These are phyloP conservation scores for Paratrypauchen microcephalus DNA, from an alignment of 2,797 vertebrate species.

Conservation along the genomic window DNA sequence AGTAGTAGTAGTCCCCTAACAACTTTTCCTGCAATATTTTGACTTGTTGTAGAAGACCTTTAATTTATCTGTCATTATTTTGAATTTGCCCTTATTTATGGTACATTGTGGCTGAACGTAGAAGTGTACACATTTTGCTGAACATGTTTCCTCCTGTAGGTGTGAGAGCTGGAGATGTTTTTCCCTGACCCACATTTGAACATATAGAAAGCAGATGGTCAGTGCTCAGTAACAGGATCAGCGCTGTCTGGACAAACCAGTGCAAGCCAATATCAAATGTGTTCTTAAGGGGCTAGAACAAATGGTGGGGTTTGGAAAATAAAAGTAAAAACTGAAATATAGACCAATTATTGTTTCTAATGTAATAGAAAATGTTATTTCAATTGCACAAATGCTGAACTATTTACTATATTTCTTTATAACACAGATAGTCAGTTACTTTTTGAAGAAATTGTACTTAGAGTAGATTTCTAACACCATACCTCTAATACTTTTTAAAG, in stretches of 20 bases:
- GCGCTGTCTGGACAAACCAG: not conserved
- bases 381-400: not conserved
- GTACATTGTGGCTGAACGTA: not conserved
- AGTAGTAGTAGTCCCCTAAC: too few species aligned
- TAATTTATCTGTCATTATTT: too few species aligned
- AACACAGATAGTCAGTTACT: too few species aligned
- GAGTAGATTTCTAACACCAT: too few species aligned
- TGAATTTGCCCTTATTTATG: not conserved
- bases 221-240: conserved; percentile 1
- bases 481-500: too few species aligned
- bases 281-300: not conserved
- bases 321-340: not conserved
- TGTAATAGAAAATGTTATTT: not conserved
- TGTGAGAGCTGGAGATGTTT: not conserved
- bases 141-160: not conserved
- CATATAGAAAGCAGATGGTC: conserved; percentile 13
- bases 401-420: too few species aligned
- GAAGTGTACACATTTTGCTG: not conserved
- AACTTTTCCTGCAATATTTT: too few species aligned
- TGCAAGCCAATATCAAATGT: not conserved
- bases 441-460: too few species aligned
- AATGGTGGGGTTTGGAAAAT: not conserved
- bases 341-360: too few species aligned
- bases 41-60: too few species aligned
- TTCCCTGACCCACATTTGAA: conserved; percentile 3